These are phyloP conservation scores for Glaucidium brasilianum DNA, from an alignment of 2,113 vertebrate genomes.

Conservation along the genomic window DNA sequence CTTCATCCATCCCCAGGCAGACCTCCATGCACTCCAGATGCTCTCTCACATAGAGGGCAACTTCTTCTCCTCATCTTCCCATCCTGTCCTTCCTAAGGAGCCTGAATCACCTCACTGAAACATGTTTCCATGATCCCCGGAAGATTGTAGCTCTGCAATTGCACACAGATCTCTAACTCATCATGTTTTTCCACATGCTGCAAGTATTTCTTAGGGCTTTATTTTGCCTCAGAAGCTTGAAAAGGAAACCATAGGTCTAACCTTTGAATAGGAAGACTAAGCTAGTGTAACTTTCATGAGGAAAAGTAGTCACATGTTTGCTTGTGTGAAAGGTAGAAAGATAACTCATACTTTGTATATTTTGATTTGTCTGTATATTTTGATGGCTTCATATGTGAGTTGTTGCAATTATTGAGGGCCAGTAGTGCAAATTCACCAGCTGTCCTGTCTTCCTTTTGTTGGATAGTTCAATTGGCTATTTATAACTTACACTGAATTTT, in stretches of 20 bases:
- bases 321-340: background rate
- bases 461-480: background rate
- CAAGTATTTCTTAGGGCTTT: background rate
- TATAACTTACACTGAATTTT: background rate
- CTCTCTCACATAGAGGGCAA: background rate
- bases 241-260: background rate
- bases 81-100: background rate
- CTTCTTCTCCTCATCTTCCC: background rate
- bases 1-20: background rate
- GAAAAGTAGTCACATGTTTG: background rate
- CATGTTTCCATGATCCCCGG: background rate
- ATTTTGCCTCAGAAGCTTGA: background rate
- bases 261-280: background rate
- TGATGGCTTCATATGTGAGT: background rate
- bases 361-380: background rate
- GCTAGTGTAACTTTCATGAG: background rate
- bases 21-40: background rate
- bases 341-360: background rate
- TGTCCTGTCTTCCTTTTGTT: background rate
- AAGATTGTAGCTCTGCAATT: background rate
- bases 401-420: background rate
- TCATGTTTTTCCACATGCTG: background rate
- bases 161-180: background rate
- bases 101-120: background rate
- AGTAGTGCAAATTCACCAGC: background rate